Evolutionary conservation across 2,113 vertebrate genomes (phyloP).

Genomic region (Nannospalax galili): DNA sequence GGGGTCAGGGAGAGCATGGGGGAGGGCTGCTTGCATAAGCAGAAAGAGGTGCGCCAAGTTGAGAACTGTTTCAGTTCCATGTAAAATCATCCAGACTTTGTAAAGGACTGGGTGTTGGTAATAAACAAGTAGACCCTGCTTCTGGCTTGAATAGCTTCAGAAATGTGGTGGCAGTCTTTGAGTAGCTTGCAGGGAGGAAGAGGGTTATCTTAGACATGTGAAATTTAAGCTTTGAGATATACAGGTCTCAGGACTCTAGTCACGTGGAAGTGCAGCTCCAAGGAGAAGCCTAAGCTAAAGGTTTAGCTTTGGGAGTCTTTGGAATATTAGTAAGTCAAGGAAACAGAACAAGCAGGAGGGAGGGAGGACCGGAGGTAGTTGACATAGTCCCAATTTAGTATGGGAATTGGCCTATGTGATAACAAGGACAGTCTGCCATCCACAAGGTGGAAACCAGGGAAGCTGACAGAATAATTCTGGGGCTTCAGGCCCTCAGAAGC

Average conservation of each 20-base stretch:
- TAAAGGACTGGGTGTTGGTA: neutral
- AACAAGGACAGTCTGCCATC: neutral
- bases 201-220: neutral
- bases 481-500: neutral
- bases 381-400: no score
- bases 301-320: neutral
- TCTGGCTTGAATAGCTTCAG: neutral
- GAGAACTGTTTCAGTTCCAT: neutral
- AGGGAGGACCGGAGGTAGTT: neutral
- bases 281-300: neutral
- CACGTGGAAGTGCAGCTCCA: neutral
- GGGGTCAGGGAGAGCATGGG: neutral
- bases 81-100: neutral
- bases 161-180: neutral
- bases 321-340: neutral
- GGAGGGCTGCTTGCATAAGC: neutral
- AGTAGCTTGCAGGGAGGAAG: neutral
- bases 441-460: neutral
- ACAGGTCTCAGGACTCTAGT: neutral
- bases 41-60: neutral
- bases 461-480: neutral
- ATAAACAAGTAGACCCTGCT: neutral
- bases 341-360: neutral
- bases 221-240: neutral
- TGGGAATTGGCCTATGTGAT: neutral